A percentile compares a stretch with the other conserved stretches of the same genome.
Evolutionary conservation across 2,888 invertebrate species (phyloP).

Genomic region (Andricus quercusramuli): DNA sequence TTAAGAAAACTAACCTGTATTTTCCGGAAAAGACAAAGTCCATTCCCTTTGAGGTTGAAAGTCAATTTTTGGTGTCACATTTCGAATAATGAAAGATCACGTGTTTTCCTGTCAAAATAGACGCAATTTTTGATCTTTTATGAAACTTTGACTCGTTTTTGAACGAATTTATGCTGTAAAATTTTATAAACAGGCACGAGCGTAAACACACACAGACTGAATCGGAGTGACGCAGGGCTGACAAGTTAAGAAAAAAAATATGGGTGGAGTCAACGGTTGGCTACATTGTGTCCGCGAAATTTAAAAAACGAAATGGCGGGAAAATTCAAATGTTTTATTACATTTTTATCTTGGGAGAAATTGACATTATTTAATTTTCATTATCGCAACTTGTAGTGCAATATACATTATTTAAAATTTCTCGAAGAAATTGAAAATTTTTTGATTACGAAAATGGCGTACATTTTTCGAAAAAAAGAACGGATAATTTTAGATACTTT

Average conservation of each 20-base stretch:
- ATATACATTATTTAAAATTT: too few species aligned
- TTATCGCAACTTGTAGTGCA: too few species aligned
- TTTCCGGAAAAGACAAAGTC: background rate
- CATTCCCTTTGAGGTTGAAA: background rate
- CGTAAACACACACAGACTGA: background rate
- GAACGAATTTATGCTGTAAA: background rate
- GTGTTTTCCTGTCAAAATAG: background rate
- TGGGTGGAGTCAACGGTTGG: background rate
- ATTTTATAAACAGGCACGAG: background rate
- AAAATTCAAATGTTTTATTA: background rate
- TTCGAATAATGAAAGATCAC: background rate
- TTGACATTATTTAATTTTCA: too few species aligned
- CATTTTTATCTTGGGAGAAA: too few species aligned
- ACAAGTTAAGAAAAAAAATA: background rate
- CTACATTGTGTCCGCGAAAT: background rate
- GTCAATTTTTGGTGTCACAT: conserved; percentile 8
- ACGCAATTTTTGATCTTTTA: background rate
- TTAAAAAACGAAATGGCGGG: background rate
- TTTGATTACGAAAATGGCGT: too few species aligned
- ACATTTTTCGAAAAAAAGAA: too few species aligned
- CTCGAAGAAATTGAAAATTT: too few species aligned
- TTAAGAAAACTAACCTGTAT: background rate
- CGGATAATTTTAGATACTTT: too few species aligned
- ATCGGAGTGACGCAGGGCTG: background rate
- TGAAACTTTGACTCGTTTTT: background rate